These are phyloP conservation scores for Tiphia femorata DNA, from an alignment of 2,888 invertebrate species.

Conservation along the genomic window DNA sequence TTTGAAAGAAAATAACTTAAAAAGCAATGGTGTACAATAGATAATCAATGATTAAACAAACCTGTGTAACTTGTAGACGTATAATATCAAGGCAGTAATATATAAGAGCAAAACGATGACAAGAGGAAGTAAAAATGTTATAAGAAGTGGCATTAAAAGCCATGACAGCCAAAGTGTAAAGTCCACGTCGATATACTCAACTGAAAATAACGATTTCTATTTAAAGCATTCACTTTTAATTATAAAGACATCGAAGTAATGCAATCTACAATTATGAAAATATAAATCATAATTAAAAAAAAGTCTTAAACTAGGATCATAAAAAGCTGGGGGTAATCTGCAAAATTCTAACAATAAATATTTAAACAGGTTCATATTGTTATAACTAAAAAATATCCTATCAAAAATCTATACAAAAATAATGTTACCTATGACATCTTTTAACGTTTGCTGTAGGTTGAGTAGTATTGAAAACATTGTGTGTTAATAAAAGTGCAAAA, in stretches of 20 bases:
- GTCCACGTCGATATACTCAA: constrained; percentile 85
- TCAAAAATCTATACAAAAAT: constrained; percentile 11
- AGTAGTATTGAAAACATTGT: constrained; percentile 55
- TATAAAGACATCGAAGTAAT: background rate
- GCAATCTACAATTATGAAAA: background rate
- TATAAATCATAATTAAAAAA: background rate
- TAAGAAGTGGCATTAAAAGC: constrained; percentile 84
- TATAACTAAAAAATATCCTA: constrained; percentile 8
- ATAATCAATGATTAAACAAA: no score
- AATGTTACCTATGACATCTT: constrained; percentile 55
- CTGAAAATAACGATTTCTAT: constrained; percentile 70
- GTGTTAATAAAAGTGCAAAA: constrained; percentile 9
- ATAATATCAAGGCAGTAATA: constrained; percentile 84
- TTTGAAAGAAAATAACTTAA: background rate
- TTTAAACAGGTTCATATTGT: constrained; percentile 2
- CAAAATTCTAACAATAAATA: background rate
- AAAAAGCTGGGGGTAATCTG: background rate
- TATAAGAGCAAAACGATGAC: constrained; percentile 87
- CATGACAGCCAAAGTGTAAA: constrained; percentile 88
- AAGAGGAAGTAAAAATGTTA: constrained; percentile 87
- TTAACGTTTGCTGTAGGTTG: constrained; percentile 46
- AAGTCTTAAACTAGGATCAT: background rate
- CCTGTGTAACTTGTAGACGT: constrained; percentile 90
- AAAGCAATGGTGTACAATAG: background rate
- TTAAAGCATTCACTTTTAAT: background rate